Base-by-base conservation (phyloP, 2,113 vertebrate genomes). In the Leptobrachium ailaonicum region DNA sequence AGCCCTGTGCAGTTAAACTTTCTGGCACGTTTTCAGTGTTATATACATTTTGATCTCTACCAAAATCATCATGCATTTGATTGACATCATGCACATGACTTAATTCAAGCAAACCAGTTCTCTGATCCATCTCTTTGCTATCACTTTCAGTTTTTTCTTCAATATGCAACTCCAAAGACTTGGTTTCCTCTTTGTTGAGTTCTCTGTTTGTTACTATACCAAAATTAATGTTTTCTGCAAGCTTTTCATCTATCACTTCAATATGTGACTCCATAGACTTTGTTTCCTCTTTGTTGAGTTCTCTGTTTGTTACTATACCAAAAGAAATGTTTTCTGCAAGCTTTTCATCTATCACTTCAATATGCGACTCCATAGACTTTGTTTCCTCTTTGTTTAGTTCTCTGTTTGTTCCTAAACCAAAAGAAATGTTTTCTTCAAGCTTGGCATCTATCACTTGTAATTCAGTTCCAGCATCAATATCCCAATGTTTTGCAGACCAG, bases 401-500 rank as follows among this genome's bases (percentile, higher is more conserved):
- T 91, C 91, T 87, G 85, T 79, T 87, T 85, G 66, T 9, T 12
- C 2, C 67, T 84, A 87, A 82, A 84, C 89, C 90, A 90, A 84
- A 91, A 91, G 88, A 88, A 90, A 32, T 8, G 12, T 77, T 69
- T 62, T 45, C 1, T 47, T 56, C 10, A 56, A 7, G 40, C 8
- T 74, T 20, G 11, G 47, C 64, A 81, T 32, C 47, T 11, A 32
- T 10, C n/a, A 10, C 41, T 9, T 69, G 88, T 85, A 87, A 89
- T 90, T 47, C 79, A 79, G 92, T 89, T 86, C 90, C 76, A 82
- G 87, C 90, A 90, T 90, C 87, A 90, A 89, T 90, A 88, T 87
- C 83, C 11, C 87, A 91, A 88, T 93, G 88, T 88, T 62, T 45
- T 43, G 41, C 58, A 66, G 62, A 2, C 80, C 86, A 88, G 6